phyloP scores from a whole-genome alignment of 2,113 vertebrate genomes.

The Phylloscopus trochilus region DNA sequence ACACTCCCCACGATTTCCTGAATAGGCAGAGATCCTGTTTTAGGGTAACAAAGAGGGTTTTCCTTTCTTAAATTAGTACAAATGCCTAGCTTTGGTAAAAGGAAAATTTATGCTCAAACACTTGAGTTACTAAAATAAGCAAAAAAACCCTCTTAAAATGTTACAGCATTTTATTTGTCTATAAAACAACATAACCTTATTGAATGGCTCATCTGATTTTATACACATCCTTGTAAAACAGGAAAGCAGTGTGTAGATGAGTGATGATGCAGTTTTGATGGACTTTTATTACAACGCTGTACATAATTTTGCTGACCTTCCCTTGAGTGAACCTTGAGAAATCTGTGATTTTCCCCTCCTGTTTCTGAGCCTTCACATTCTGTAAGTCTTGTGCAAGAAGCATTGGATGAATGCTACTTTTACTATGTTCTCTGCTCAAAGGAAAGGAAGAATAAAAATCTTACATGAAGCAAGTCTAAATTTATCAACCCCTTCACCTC shows the following conservation, averaged over 20 bases:
- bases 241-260: not conserved
- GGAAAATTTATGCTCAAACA: not conserved
- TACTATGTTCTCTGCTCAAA: not conserved
- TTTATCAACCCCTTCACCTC: not conserved
- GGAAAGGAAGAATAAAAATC: not conserved
- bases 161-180: slow-evolving; percentile 6
- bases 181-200: not conserved
- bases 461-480: not conserved
- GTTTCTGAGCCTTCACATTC: not conserved
- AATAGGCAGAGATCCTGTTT: not conserved
- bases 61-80: not conserved
- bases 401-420: not conserved
- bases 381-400: not conserved
- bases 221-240: not conserved
- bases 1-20: not conserved
- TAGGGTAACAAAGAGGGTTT: not conserved
- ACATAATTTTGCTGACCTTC: not conserved
- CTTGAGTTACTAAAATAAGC: not conserved
- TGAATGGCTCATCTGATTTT: slow-evolving; percentile 3
- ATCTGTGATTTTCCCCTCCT: not conserved
- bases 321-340: not conserved
- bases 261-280: not conserved
- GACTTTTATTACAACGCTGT: not conserved
- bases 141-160: not conserved
- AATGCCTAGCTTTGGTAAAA: not conserved